phyloP scores from a whole-genome alignment of 1,140 invertebrate species.

The Rhagoletis zephyria region DNA sequence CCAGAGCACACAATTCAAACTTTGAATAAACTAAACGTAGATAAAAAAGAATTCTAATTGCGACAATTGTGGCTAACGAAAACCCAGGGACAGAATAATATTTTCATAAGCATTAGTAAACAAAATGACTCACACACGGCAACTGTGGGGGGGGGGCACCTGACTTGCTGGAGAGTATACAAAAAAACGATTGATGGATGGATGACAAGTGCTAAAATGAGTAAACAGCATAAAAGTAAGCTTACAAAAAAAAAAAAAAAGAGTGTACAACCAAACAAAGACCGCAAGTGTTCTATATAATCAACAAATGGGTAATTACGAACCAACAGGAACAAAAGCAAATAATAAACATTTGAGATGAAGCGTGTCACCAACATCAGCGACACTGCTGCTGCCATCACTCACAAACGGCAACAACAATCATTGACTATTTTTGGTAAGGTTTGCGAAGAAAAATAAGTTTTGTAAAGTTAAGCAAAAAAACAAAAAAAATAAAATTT shows the following conservation, averaged over 20 bases:
- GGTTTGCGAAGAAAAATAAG: background rate
- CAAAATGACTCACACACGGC: background rate
- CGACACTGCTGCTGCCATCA: background rate
- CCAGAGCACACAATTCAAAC: no score
- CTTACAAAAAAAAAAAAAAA: background rate
- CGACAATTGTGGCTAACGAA: constrained; percentile 1
- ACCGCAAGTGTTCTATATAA: constrained; percentile 1
- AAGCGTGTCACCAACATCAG: background rate
- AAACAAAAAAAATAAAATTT: background rate
- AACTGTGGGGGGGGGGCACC: background rate
- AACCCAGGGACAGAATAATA: background rate
- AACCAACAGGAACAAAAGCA: background rate
- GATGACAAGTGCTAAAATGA: background rate
- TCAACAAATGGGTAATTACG: background rate
- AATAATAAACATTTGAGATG: constrained; percentile 4
- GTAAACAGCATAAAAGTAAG: background rate
- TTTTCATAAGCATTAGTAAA: background rate
- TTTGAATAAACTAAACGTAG: no score
- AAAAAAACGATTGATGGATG: background rate
- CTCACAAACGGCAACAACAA: background rate
- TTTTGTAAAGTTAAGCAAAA: background rate
- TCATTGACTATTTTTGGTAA: constrained; percentile 24
- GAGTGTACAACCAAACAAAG: background rate
- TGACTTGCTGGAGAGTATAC: background rate
- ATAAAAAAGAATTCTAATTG: background rate